Percentiles rank a stretch among this genome's conserved stretches.
Conservation (phyloP, 1,140 invertebrate species). For the Trichomalopsis sarcophagae region DNA sequence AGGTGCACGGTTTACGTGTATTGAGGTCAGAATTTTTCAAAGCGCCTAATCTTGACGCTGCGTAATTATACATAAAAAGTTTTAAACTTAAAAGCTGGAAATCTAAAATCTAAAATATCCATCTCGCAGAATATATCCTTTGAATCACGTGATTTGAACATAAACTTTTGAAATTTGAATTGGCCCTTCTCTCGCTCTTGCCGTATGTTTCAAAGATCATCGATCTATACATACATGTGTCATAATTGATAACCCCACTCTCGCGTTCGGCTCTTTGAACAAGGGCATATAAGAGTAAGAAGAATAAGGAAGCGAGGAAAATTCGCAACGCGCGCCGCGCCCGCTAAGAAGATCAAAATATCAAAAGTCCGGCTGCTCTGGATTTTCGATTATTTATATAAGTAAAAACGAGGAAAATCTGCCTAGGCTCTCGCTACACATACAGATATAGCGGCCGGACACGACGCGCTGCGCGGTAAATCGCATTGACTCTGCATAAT, state of each 20-base stretch:
- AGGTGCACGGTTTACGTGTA: no score
- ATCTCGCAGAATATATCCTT: no score
- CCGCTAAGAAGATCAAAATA: constrained; percentile 43
- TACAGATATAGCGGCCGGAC: not conserved
- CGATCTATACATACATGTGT: not conserved
- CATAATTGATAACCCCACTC: not conserved
- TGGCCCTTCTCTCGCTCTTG: no score
- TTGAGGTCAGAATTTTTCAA: no score
- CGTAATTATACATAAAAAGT: no score
- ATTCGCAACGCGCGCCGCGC: not conserved
- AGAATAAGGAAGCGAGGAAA: constrained; percentile 6
- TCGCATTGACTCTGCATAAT: constrained; percentile 42
- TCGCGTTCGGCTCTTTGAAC: not conserved
- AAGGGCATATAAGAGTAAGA: not conserved
- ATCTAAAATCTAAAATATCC: no score
- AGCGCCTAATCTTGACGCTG: no score
- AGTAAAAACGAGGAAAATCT: constrained; percentile 18
- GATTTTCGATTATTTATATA: constrained; percentile 44
- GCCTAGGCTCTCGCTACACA: not conserved
- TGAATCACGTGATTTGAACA: no score
- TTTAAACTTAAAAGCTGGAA: no score
- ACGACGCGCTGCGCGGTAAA: constrained; percentile 6
- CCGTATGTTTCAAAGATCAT: no score
- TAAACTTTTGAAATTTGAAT: no score
- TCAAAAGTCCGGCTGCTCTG: constrained; percentile 17